Conservation (phyloP, 2,797 vertebrate species). For the Limosa lapponica region DNA sequence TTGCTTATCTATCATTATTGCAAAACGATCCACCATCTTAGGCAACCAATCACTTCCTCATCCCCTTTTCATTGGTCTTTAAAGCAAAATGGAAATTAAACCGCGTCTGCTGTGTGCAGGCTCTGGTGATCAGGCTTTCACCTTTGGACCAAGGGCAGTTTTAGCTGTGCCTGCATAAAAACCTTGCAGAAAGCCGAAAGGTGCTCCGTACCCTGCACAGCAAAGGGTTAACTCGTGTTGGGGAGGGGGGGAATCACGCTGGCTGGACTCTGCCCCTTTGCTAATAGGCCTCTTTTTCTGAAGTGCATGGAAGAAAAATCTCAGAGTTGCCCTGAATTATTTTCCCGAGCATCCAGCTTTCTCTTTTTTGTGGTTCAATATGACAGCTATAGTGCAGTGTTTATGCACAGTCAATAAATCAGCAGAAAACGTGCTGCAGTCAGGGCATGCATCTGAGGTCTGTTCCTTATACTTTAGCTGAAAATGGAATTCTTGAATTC, state of each 20-base stretch:
- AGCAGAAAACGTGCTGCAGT: conserved; percentile 26
- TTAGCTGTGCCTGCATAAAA: neutral
- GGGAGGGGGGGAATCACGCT: neutral
- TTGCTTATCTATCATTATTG: conserved; percentile 36
- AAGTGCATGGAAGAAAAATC: conserved; percentile 2
- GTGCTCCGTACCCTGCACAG: neutral
- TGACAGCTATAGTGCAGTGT: conserved; percentile 29
- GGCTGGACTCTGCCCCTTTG: neutral
- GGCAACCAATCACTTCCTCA: conserved; percentile 32
- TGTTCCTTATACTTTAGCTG: neutral
- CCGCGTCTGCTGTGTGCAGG: neutral
- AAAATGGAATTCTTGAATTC: conserved; percentile 22
- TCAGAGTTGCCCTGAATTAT: conserved; percentile 16
- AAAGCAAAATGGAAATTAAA: conserved; percentile 18
- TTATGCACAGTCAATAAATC: conserved; percentile 61
- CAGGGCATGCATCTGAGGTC: neutral
- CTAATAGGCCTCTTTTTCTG: neutral
- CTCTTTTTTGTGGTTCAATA: conserved; percentile 41
- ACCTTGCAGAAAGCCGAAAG: neutral
- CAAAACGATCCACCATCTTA: neutral
- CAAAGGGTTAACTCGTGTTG: neutral
- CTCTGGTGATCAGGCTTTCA: neutral
- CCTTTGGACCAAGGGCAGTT: conserved; percentile 15
- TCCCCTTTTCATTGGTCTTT: neutral
- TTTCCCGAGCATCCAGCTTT: conserved; percentile 27